Evolutionary conservation across 2,888 invertebrate genomes (phyloP), one percentile per base, ranked within the genome.

Genomic region (Sepioteuthis lessoniana): DNA sequence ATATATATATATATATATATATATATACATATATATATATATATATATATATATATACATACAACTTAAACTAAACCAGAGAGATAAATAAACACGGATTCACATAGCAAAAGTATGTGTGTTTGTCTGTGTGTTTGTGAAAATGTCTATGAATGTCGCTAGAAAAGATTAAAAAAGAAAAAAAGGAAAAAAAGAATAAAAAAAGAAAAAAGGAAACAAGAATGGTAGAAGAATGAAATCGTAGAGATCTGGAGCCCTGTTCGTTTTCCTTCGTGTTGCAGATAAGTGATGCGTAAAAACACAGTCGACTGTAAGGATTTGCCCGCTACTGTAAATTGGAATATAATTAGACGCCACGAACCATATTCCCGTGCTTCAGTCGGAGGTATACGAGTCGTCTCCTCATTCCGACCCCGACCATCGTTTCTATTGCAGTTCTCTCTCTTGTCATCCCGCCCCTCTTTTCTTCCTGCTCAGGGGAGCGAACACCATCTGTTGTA

Each of bases 231-330:
- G 76, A n/a, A 76, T 76, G 76, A 76, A 76, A 76, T 76, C 1
- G n/a, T 76, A 35, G n/a, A 76, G 76, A 76, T n/a, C 16, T 76
- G 76, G 76, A 76, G 76, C 76, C 76, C 13, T 76, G 76, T 76
- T n/a, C n/a, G 16, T 76, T 60, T 76, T 35, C 76, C n/a, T 35
- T 19, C n/a, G 16, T n/a, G n/a, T 25, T 76, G n/a, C 35, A 35
- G 76, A 76, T 76, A 76, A 76, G 16, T n/a, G 76, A 76, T 76
- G 76, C 76, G 76, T 76, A 76, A 76, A 76, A 76, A 76, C 76
- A 76, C 76, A 76, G 76, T 76, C 76, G n/a, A 76, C 76, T n/a
- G 76, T 76, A 76, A 76, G 76, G 76, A 76, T 76, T 76, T 76
- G n/a, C 76, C 76, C n/a, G 76, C 35, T 76, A n/a, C n/a, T 76